phyloP scores from a whole-genome alignment of 1,140 invertebrate species.

The Frieseomelitta varia region DNA sequence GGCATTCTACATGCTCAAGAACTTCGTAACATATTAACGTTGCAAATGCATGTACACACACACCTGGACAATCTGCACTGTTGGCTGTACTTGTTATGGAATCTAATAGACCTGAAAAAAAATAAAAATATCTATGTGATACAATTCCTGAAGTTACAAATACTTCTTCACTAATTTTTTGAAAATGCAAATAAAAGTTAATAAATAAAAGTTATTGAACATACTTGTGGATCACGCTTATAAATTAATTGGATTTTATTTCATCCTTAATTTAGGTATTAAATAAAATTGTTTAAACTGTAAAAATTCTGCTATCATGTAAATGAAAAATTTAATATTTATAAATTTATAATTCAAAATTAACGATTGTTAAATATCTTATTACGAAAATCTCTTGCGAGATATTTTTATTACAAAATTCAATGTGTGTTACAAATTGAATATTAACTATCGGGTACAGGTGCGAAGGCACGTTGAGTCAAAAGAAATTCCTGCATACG shows the following conservation, averaged over 20 bases:
- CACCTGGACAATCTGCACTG: constrained; percentile 91
- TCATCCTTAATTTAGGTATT: too few species aligned
- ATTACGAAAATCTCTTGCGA: background rate
- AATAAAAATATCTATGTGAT: background rate
- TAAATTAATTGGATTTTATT: too few species aligned
- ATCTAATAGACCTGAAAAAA: constrained; percentile 88
- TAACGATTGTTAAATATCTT: background rate
- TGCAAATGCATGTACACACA: constrained; percentile 91
- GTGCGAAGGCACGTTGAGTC: constrained; percentile 27
- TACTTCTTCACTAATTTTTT: background rate
- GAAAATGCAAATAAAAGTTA: background rate
- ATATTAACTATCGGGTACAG: constrained; percentile 59
- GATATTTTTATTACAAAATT: constrained; percentile 20
- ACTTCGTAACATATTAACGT: constrained; percentile 92
- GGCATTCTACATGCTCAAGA: constrained; percentile 90
- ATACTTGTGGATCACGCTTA: too few species aligned
- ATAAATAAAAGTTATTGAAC: background rate
- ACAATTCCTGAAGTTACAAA: background rate
- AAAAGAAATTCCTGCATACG: constrained; percentile 78
- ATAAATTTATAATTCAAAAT: background rate
- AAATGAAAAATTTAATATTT: background rate
- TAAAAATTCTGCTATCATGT: background rate
- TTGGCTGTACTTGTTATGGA: constrained; percentile 91
- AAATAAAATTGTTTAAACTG: too few species aligned
- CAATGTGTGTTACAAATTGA: constrained; percentile 31